A percentile compares a stretch with the other conserved stretches of the same genome.
These are phyloP conservation scores for Rapana venosa DNA, from an alignment of 2,888 invertebrate species.

Conservation along the genomic window DNA sequence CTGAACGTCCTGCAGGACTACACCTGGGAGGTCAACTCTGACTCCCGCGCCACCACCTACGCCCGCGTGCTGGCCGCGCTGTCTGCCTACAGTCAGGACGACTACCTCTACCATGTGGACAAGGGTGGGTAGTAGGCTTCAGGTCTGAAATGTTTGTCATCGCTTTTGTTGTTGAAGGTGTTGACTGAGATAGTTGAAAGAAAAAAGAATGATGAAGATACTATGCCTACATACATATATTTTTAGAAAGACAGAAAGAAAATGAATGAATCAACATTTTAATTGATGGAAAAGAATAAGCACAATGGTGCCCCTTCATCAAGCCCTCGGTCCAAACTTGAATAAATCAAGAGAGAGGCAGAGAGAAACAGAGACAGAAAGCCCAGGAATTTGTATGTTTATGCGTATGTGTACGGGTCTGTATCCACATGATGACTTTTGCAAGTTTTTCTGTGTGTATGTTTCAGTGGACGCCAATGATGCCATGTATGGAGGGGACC, in stretches of 20 bases:
- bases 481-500: slow-evolving; percentile 91
- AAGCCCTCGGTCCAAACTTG: no score
- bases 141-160: not conserved
- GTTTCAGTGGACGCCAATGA: slow-evolving; percentile 94
- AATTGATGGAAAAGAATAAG: no score
- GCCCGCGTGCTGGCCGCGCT: slow-evolving; percentile 88
- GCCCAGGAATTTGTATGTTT: no score
- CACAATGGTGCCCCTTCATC: no score
- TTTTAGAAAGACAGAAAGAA: no score
- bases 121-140: slow-evolving; percentile 82
- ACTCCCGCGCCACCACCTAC: slow-evolving; percentile 85
- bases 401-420: not conserved
- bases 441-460: not conserved
- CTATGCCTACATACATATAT: no score
- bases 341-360: no score
- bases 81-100: slow-evolving; percentile 88
- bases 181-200: no score
- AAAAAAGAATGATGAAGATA: no score
- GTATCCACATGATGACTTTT: no score
- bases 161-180: not conserved
- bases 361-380: no score
- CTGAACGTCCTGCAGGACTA: slow-evolving; percentile 85
- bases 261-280: no score
- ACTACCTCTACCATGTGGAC: slow-evolving; percentile 91
- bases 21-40: slow-evolving; percentile 80